Base-by-base conservation (phyloP, 2,797 vertebrate species). In the Chrosomus eos region DNA sequence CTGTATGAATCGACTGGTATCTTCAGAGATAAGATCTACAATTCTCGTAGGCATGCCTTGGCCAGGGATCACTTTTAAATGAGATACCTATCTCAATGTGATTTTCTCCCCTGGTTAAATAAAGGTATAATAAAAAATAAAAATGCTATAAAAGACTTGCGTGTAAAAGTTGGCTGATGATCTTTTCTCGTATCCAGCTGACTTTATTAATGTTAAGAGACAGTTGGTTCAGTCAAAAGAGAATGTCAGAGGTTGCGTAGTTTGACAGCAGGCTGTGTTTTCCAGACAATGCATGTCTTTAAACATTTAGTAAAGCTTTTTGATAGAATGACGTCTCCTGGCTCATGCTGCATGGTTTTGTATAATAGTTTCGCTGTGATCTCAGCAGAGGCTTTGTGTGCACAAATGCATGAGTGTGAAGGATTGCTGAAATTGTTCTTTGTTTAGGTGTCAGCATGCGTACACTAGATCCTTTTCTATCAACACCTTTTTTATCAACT, bases 221-320 rank as follows among this genome's bases (percentile, higher is more conserved):
- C 76, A 66, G 40, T 45, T 87, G 89, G 90, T 90, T 89, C 85
- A 90, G 84, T 88, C 38, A 33, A 64, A 53, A 79, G 66, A 36
- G 28, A 84, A 86, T 80, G 78, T 74, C 77, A 82, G 73, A 68
- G 81, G 78, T 71, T 84, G 73, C 38, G 38, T 72, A 79, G 83
- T 85, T 83, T 68, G 87, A 78, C 74, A 86, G 83, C 82, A 87
- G 73, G 51, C 28, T 45, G 64, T 78, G 77, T 68, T 80, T 85
- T 70, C 71, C 74, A 58, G 70, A 87, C 71, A 83, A 89, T 85
- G 66, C 75, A 72, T 82, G 60, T 76, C 75, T 88, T 87, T 84
- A 79, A 86, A 83, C 75, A 60, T 86, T 89, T 84, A 80, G 58
- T 74, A 55, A 81, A 83, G 45, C 81, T 75, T 84, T 87, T 72